Conservation (phyloP, 2,888 invertebrate genomes). For the Augochlorella aurata region DNA sequence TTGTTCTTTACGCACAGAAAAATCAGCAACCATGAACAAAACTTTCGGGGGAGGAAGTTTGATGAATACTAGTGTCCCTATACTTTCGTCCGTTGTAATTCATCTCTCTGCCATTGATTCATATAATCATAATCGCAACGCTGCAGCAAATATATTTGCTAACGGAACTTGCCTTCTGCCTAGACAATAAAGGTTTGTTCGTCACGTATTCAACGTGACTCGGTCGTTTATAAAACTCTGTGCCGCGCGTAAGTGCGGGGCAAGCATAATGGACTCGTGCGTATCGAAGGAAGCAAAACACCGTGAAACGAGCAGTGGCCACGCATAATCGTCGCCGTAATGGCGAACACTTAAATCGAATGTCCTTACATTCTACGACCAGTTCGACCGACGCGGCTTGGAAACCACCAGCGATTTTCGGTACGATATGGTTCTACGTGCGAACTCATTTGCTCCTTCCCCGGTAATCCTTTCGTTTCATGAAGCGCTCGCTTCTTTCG, state of each 20-base stretch:
- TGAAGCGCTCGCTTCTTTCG: background rate
- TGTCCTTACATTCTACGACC: background rate
- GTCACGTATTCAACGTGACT: background rate
- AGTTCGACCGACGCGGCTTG: background rate
- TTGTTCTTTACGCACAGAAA: too few relatives aligned
- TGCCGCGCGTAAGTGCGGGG: background rate
- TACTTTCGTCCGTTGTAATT: too few relatives aligned
- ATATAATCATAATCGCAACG: too few relatives aligned
- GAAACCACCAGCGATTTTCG: background rate
- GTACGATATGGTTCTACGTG: background rate
- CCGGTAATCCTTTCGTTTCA: background rate
- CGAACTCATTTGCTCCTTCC: background rate
- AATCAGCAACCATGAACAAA: too few relatives aligned
- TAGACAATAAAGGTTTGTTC: background rate
- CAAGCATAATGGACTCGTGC: background rate
- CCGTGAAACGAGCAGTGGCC: conserved; percentile 7
- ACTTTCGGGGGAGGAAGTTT: too few relatives aligned
- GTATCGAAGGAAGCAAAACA: background rate
- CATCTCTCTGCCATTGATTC: too few relatives aligned
- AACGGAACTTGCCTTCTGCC: too few relatives aligned
- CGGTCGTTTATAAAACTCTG: background rate
- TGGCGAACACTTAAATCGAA: background rate
- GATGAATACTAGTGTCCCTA: too few relatives aligned
- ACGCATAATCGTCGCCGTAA: conserved; percentile 9
- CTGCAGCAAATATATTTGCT: too few relatives aligned